phyloP scores from a whole-genome alignment of 2,888 invertebrate genomes.

The Papilio protenor region DNA sequence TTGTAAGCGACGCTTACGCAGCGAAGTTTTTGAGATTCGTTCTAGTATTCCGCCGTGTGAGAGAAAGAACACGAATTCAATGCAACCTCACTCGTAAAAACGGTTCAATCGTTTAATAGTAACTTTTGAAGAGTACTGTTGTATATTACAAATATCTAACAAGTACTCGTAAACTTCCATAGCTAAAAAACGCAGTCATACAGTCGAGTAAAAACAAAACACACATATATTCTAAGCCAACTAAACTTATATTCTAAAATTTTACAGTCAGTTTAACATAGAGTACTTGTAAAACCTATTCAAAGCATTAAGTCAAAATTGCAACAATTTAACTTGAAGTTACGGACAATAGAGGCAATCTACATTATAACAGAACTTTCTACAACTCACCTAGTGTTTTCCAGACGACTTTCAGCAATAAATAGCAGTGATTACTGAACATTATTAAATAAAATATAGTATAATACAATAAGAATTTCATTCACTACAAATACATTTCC shows the following conservation, averaged over 20 bases:
- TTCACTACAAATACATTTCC: not conserved
- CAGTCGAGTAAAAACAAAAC: too few species aligned
- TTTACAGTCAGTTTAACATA: not conserved
- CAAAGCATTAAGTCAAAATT: not conserved
- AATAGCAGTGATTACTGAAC: not conserved
- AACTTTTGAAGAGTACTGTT: too few species aligned
- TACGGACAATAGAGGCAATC: constrained; percentile 27
- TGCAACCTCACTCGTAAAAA: too few species aligned
- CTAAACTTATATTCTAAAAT: not conserved
- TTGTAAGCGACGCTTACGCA: too few species aligned
- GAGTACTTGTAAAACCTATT: not conserved
- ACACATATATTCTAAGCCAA: not conserved
- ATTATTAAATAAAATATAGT: not conserved
- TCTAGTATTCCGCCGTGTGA: too few species aligned
- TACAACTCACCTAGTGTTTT: not conserved
- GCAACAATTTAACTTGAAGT: constrained; percentile 27
- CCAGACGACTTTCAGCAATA: not conserved
- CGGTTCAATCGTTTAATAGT: too few species aligned
- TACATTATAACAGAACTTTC: constrained; percentile 27
- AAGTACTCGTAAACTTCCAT: too few species aligned
- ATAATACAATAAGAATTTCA: not conserved
- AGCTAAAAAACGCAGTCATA: too few species aligned
- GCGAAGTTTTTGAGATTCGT: too few species aligned
- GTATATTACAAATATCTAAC: too few species aligned
- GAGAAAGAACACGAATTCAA: too few species aligned